These are phyloP conservation scores for Sebastes nivosus DNA, from an alignment of 2,797 vertebrate genomes.

Conservation along the genomic window DNA sequence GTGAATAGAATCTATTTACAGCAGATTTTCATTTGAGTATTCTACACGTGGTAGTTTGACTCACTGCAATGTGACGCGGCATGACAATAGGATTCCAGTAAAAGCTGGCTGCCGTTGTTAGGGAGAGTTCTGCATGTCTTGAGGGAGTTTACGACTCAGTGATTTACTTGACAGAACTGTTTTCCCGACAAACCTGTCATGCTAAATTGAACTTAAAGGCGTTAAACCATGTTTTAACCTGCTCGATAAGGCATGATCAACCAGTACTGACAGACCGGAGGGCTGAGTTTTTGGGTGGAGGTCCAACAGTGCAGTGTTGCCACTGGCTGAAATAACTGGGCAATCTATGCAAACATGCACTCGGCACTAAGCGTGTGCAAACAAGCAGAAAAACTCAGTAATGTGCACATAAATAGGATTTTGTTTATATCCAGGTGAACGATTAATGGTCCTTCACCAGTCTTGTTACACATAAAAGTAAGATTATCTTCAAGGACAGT, in stretches of 20 bases:
- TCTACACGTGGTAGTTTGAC: background rate
- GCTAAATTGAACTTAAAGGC: background rate
- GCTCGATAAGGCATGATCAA: background rate
- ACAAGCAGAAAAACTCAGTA: slow-evolving; percentile 35
- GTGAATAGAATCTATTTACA: background rate
- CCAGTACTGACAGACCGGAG: background rate
- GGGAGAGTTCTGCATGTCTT: background rate
- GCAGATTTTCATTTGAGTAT: background rate
- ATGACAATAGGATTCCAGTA: background rate
- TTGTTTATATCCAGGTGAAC: slow-evolving; percentile 23
- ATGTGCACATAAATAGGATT: slow-evolving; percentile 1
- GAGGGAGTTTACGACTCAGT: background rate
- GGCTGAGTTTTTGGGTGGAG: slow-evolving; percentile 20
- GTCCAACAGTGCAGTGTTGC: background rate
- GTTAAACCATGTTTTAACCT: background rate
- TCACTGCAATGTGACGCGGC: background rate
- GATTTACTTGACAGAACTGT: slow-evolving; percentile 5
- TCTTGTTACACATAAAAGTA: background rate
- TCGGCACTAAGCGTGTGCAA: slow-evolving; percentile 5
- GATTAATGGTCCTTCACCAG: background rate
- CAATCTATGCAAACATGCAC: slow-evolving; percentile 15
- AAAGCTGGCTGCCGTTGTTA: background rate
- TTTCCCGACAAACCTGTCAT: slow-evolving; percentile 38
- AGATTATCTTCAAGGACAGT: background rate
- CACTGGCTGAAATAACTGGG: slow-evolving; percentile 15